A percentile compares a stretch with the other conserved stretches of the same genome.
phyloP scores from a whole-genome alignment of 2,888 invertebrate genomes.

The Epinotia demarniana region DNA sequence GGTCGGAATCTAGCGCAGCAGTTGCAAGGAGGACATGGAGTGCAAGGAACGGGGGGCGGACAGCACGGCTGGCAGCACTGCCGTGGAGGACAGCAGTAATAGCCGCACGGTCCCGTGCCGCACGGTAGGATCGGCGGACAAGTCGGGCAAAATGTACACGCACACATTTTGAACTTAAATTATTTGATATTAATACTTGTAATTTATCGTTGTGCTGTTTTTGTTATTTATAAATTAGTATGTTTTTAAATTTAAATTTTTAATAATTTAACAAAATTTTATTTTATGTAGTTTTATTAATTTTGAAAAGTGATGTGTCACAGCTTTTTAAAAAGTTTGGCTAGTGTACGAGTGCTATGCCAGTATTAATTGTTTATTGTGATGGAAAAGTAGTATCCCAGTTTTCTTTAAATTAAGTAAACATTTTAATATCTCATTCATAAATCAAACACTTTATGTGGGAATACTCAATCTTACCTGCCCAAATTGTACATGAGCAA shows the following conservation, averaged over 20 bases:
- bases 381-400: not conserved
- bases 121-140: conserved; percentile 76
- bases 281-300: conserved; percentile 1
- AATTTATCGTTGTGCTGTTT: conserved; percentile 28
- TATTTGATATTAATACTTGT: conserved; percentile 36
- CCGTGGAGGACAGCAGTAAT: conserved; percentile 69
- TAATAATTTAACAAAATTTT: not conserved
- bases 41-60: conserved; percentile 72
- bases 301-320: conserved; percentile 14
- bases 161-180: conserved; percentile 59
- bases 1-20: conserved; percentile 69
- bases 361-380: not conserved
- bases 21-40: conserved; percentile 75
- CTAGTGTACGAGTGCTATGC: not conserved
- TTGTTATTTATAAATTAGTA: conserved; percentile 17
- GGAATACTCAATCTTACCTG: no score
- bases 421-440: not conserved
- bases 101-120: conserved; percentile 65
- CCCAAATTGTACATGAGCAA: not conserved
- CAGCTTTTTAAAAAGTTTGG: not conserved
- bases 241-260: not conserved
- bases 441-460: not conserved
- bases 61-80: conserved; percentile 73
- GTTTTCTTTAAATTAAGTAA: not conserved
- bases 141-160: conserved; percentile 68